Evolutionary conservation across 2,888 invertebrate genomes (phyloP).

Genomic region (Erpobdella octoculata): DNA sequence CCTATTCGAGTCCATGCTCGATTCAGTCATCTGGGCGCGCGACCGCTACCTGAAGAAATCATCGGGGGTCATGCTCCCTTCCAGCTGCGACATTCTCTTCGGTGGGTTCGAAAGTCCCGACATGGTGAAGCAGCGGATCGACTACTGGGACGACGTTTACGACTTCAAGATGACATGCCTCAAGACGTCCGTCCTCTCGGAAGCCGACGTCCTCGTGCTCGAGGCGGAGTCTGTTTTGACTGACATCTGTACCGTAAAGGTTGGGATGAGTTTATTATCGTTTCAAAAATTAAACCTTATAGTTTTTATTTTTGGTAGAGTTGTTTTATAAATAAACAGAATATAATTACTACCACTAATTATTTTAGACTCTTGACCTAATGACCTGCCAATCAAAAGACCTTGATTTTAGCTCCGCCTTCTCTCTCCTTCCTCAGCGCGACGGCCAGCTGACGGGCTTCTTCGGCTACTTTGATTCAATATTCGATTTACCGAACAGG

Average conservation of each 20-base stretch:
- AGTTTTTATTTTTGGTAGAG: not conserved
- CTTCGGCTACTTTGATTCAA: slow-evolving; percentile 79
- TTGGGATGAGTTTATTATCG: slow-evolving; percentile 27
- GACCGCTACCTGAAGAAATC: slow-evolving; percentile 66
- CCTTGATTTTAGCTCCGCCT: slow-evolving; percentile 57
- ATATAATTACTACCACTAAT: not conserved
- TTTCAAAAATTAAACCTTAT: not conserved
- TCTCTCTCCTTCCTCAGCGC: slow-evolving; percentile 61
- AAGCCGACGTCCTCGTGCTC: slow-evolving; percentile 66
- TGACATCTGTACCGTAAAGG: slow-evolving; percentile 58
- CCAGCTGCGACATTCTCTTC: slow-evolving; percentile 34
- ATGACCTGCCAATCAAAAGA: slow-evolving; percentile 63
- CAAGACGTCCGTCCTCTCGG: slow-evolving; percentile 72
- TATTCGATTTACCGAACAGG: slow-evolving; percentile 30
- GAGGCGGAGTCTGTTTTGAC: slow-evolving; percentile 64
- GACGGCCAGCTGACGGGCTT: slow-evolving; percentile 70
- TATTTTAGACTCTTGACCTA: slow-evolving; percentile 64
- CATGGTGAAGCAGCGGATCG: slow-evolving; percentile 51
- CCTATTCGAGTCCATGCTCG: slow-evolving; percentile 90
- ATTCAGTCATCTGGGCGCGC: slow-evolving; percentile 70
- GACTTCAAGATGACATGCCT: slow-evolving; percentile 87
- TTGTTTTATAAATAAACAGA: not conserved
- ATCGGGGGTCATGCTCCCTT: slow-evolving; percentile 59
- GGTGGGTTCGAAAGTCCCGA: slow-evolving; percentile 29
- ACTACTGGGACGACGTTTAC: slow-evolving; percentile 86